Conservation (phyloP, 2,888 invertebrate genomes). For the Steinernema hermaphroditum region DNA sequence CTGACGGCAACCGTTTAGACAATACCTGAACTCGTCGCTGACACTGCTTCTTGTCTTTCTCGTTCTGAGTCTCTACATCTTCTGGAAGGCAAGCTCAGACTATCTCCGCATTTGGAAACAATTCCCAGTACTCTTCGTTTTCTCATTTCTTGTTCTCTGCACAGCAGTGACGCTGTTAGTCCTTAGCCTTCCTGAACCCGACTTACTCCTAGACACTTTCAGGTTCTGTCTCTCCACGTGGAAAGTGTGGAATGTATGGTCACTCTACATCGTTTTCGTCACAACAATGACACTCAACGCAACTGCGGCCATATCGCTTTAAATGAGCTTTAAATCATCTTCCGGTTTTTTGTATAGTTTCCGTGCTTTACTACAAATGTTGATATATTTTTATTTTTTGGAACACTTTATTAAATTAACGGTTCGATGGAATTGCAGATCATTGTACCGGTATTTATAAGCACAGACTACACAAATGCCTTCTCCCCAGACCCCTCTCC, state of each 20-base stretch:
- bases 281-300: conserved; percentile 38
- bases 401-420: too few species aligned
- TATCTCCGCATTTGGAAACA: conserved; percentile 5
- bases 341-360: too few species aligned
- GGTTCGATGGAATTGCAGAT: background rate
- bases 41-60: conserved; percentile 25
- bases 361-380: too few species aligned
- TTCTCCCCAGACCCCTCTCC: background rate
- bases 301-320: conserved; percentile 10
- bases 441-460: background rate
- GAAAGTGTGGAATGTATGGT: conserved; percentile 39
- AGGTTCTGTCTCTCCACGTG: conserved; percentile 42
- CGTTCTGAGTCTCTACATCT: conserved; percentile 10
- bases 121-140: conserved; percentile 14
- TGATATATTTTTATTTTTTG: too few species aligned
- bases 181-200: background rate
- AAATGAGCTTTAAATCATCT: background rate
- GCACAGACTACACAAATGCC: background rate
- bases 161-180: conserved; percentile 34
- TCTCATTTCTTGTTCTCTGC: background rate
- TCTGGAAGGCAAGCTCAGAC: background rate
- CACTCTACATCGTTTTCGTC: conserved; percentile 40
- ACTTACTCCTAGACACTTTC: background rate
- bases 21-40: conserved; percentile 12
- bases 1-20: conserved; percentile 26